A percentile compares a stretch with the other conserved stretches of the same genome.
These are phyloP conservation scores for Flabesymbios commensalis DNA, from an alignment of 2,888 invertebrate species.

Conservation along the genomic window DNA sequence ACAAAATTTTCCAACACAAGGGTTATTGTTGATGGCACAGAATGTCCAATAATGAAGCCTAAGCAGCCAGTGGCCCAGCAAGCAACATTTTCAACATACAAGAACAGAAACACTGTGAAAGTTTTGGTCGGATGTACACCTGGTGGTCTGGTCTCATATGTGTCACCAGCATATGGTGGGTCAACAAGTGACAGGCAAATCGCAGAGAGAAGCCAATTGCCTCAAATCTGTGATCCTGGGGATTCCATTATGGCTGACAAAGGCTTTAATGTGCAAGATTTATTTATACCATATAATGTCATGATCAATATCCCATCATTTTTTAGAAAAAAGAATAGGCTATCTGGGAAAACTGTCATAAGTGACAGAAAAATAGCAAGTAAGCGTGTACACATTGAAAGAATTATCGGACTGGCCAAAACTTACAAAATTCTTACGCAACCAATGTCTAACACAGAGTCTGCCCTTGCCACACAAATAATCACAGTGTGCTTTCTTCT, in stretches of 20 bases:
- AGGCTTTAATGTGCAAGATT: constrained; percentile 28
- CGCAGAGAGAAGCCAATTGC: constrained; percentile 1
- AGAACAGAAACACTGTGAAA: constrained; percentile 41
- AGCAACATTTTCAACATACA: constrained; percentile 38
- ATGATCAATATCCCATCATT: constrained; percentile 34
- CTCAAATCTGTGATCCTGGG: constrained; percentile 2
- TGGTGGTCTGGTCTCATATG: constrained; percentile 33
- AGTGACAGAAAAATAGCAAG: constrained; percentile 31
- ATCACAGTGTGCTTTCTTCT: constrained; percentile 4
- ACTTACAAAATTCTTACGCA: constrained; percentile 16
- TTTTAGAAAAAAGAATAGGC: constrained; percentile 33
- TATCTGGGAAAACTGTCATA: constrained; percentile 18
- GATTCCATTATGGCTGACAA: constrained; percentile 18
- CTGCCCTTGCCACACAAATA: constrained; percentile 1
- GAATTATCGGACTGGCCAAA: constrained; percentile 30
- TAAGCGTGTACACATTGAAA: constrained; percentile 35
- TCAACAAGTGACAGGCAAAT: constrained; percentile 35
- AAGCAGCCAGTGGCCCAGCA: too few species aligned
- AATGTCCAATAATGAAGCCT: too few species aligned
- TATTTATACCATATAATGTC: constrained; percentile 27
- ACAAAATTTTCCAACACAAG: too few species aligned
- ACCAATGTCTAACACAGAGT: constrained; percentile 8
- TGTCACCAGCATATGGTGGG: constrained; percentile 39
- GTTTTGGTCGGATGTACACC: constrained; percentile 33
- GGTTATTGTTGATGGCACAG: too few species aligned